Evolutionary conservation across 1,140 invertebrate genomes (phyloP), one percentile per base, ranked within the genome.

Genomic region (Ctenoplectra terminalis): DNA sequence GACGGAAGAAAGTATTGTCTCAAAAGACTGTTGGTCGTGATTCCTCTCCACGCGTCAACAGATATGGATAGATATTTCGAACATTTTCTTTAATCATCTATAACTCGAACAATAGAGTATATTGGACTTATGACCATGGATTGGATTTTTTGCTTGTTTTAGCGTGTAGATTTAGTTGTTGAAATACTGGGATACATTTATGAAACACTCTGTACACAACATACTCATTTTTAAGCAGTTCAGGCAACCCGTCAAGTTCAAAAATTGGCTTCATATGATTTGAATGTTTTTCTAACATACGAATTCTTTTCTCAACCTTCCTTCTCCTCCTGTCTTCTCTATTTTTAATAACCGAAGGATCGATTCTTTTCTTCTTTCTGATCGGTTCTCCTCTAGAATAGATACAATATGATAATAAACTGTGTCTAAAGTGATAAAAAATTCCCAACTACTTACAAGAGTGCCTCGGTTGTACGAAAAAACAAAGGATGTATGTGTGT

Each of bases 331-430:
- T 95, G 23, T 98, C 97, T 91, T 98, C 97, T 89, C 97, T 94
- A 20, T 95, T 95, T 91, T 95, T 96, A 1, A 98, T 82, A 43
- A 98, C 93, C 20, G 94, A 94, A 40, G 98, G 98, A 94, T 99
- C 98, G 7, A 98, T 75, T 90, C 95, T 96, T 90, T 97, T 98
- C 92, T 98, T 98, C 92, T 97, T 98, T 91, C 97, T 98, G 82
- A 98, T 92, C 4, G 98, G 98, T 92, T 98, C 97, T 48, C 95
- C 97, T 89, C 96, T 96, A n/a, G 17, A 23, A 75, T 11, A 26
- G 7, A 40, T 1, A 46, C 8, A 7, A 50, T 43, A 5, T n/a
- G 2, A 67, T 11, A 26, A 20, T 37, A 13, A 23, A 29, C 9
- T 11, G 29, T 37, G 29, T 64, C 31, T 37, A 40, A 31, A 34